A percentile compares a stretch with the other conserved stretches of the same genome.
These are phyloP conservation scores for Spatulosminthurus flaviceps DNA, from an alignment of 2,888 invertebrate genomes.

Conservation along the genomic window DNA sequence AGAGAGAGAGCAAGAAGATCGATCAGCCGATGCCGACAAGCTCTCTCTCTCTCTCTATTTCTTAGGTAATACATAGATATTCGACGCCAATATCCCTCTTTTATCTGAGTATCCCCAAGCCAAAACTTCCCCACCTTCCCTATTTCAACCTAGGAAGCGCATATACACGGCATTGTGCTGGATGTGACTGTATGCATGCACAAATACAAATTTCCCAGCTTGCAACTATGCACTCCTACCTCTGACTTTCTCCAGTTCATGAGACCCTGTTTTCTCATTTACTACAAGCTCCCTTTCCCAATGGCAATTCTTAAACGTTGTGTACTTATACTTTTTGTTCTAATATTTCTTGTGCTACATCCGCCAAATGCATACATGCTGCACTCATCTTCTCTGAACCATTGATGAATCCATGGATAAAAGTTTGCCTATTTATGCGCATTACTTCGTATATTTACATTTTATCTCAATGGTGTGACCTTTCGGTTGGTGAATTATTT, in stretches of 20 bases:
- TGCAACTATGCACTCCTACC: not conserved
- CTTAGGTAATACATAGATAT: constrained; percentile 11
- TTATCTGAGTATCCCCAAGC: constrained; percentile 37
- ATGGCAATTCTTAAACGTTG: not conserved
- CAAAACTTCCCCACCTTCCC: constrained; percentile 34
- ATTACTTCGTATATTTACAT: no score
- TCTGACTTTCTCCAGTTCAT: not conserved
- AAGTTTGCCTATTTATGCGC: no score
- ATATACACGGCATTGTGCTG: not conserved
- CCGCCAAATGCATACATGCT: no score
- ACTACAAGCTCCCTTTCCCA: not conserved
- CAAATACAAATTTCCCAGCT: not conserved
- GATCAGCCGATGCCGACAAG: constrained; percentile 39
- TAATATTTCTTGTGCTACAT: no score
- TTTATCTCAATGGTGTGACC: no score
- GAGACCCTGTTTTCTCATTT: not conserved
- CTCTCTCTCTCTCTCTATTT: constrained; percentile 23
- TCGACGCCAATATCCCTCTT: constrained; percentile 30
- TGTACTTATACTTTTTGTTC: no score
- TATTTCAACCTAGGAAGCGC: not conserved
- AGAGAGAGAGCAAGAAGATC: constrained; percentile 31
- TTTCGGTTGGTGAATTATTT: no score
- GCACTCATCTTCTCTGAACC: no score
- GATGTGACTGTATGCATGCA: not conserved
- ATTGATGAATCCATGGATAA: no score